These are phyloP conservation scores for Sclerurus mexicanus DNA, from an alignment of 2,113 vertebrate genomes.

Conservation along the genomic window DNA sequence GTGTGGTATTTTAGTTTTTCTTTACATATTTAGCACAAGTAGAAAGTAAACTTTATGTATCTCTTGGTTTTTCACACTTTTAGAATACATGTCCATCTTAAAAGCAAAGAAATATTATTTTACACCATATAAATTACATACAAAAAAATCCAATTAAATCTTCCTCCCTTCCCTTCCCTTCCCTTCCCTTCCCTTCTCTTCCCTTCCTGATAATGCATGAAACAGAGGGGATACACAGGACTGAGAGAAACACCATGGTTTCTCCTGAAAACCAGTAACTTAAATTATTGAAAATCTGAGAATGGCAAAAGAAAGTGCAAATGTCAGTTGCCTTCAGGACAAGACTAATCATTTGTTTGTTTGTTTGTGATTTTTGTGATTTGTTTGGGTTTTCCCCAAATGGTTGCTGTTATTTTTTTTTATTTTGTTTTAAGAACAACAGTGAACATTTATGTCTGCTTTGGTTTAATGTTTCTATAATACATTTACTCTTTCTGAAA, in stretches of 20 bases:
- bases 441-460: neutral
- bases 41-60: neutral
- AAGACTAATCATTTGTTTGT: neutral
- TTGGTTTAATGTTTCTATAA: neutral
- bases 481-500: neutral
- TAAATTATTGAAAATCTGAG: neutral
- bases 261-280: neutral
- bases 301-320: neutral
- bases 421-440: neutral
- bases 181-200: neutral
- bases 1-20: neutral
- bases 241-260: neutral
- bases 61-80: neutral
- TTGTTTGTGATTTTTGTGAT: neutral
- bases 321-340: neutral
- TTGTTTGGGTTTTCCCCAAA: neutral
- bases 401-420: neutral
- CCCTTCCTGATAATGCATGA: neutral
- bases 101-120: neutral
- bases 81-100: accelerated
- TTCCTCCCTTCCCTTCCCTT: too few species aligned
- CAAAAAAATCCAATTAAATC: neutral
- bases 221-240: neutral
- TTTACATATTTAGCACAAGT: neutral
- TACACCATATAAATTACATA: neutral